phyloP scores from a whole-genome alignment of 1,140 invertebrate species.

The Anastrepha ludens region DNA sequence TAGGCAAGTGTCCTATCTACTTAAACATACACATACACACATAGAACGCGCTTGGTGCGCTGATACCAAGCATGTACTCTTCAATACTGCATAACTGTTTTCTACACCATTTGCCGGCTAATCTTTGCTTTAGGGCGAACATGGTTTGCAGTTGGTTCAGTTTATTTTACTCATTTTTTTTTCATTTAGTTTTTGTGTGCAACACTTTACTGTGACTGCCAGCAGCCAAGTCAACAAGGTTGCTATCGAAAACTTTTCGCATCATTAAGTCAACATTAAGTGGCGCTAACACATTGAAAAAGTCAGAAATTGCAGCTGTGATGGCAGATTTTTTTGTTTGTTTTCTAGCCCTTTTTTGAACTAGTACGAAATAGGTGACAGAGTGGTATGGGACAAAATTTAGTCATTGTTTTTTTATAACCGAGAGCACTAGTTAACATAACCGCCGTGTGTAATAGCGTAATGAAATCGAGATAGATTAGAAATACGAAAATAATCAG shows the following conservation, averaged over 20 bases:
- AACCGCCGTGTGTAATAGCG: too few relatives aligned
- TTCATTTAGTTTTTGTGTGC: neutral
- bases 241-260: conserved; percentile 72
- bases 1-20: neutral
- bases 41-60: too few relatives aligned
- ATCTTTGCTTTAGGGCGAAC: conserved; percentile 39
- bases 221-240: conserved; percentile 20
- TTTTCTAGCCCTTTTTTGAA: neutral
- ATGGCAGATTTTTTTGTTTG: conserved; percentile 62
- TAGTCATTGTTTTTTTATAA: too few relatives aligned
- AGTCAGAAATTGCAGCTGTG: conserved; percentile 63
- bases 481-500: too few relatives aligned
- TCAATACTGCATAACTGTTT: conserved; percentile 3
- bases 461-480: too few relatives aligned
- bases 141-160: conserved; percentile 27
- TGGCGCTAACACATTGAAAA: conserved; percentile 60
- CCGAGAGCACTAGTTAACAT: too few relatives aligned
- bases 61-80: neutral
- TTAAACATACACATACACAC: neutral
- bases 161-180: neutral
- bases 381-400: neutral
- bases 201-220: neutral
- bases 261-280: conserved; percentile 69
- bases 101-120: conserved; percentile 45
- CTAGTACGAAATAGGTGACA: neutral